These are phyloP conservation scores for Carassius auratus DNA, from an alignment of 2,113 vertebrate species.

Conservation along the genomic window DNA sequence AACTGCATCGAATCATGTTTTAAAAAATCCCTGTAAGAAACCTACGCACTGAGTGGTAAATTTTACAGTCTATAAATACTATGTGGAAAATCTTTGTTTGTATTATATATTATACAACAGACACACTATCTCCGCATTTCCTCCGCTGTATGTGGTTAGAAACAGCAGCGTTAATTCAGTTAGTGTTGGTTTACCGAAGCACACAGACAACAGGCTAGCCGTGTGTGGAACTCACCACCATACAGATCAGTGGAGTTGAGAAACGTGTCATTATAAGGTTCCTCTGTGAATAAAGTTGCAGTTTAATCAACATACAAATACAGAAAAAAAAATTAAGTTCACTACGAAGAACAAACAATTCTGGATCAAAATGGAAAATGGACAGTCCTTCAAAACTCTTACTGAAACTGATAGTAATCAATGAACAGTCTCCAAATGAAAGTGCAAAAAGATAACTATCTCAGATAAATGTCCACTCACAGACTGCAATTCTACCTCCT, in stretches of 20 bases:
- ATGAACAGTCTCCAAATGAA: background rate
- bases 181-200: constrained; percentile 68
- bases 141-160: constrained; percentile 36
- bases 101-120: background rate
- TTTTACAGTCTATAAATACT: background rate
- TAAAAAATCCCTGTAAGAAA: background rate
- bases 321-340: background rate
- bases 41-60: background rate
- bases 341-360: background rate
- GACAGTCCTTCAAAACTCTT: background rate
- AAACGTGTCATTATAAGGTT: constrained; percentile 89
- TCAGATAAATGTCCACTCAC: background rate
- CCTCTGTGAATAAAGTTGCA: constrained; percentile 86
- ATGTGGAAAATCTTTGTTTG: background rate
- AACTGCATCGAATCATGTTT: background rate
- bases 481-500: constrained; percentile 25
- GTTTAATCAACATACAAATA: constrained; percentile 59
- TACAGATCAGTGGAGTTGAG: constrained; percentile 88
- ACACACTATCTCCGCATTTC: background rate
- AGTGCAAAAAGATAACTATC: background rate
- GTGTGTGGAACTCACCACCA: constrained; percentile 86
- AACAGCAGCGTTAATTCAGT: constrained; percentile 65
- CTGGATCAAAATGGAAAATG: background rate
- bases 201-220: constrained; percentile 60
- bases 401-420: background rate